Evolutionary conservation across 2,797 vertebrate genomes (phyloP).

Genomic region (Peromyscus nudipes): DNA sequence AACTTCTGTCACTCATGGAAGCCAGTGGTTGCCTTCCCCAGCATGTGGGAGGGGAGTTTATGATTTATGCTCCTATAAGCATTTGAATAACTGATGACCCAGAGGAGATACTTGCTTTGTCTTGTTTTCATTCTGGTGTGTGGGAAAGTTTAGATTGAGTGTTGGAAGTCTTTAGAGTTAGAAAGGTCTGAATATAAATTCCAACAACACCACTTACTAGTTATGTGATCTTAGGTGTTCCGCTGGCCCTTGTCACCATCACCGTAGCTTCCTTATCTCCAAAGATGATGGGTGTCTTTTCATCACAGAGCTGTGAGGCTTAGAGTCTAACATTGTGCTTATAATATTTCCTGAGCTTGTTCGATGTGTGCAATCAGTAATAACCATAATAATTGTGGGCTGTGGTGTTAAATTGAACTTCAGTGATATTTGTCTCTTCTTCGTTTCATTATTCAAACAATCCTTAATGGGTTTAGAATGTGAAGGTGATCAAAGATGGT

Average conservation of each 20-base stretch:
- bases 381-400: not conserved
- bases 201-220: not conserved
- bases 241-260: not conserved
- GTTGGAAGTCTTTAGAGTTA: constrained; percentile 18
- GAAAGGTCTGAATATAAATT: not conserved
- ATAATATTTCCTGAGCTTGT: not conserved
- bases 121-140: not conserved
- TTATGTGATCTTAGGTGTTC: not conserved
- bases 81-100: not conserved
- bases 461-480: not conserved
- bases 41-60: not conserved
- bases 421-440: not conserved
- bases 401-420: not conserved
- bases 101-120: not conserved
- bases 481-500: not conserved
- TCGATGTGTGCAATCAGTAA: not conserved
- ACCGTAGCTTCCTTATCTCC: not conserved
- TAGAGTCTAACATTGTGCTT: not conserved
- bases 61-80: not conserved
- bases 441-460: constrained; percentile 1
- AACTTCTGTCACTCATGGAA: not conserved
- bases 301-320: not conserved
- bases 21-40: not conserved
- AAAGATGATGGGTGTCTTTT: not conserved
- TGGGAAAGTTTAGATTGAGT: not conserved